These are phyloP conservation scores for Lagopus leucura DNA, from an alignment of 2,113 vertebrate species.

Conservation along the genomic window DNA sequence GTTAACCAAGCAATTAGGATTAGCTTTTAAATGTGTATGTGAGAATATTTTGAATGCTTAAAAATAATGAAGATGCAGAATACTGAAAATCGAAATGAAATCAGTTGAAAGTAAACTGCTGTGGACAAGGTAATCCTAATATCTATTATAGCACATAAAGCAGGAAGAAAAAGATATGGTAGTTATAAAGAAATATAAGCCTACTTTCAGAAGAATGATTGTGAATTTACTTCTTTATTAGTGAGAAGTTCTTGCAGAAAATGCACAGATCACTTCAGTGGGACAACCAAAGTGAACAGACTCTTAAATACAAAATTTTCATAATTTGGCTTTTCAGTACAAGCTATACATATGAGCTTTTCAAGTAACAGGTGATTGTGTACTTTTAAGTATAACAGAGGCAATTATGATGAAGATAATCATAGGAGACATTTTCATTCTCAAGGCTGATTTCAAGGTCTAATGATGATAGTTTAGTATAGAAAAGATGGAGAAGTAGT, in stretches of 20 bases:
- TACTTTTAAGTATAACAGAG: not conserved
- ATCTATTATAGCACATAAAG: not conserved
- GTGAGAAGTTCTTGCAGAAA: not conserved
- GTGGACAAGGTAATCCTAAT: not conserved
- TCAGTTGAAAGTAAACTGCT: not conserved
- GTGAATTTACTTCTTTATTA: not conserved
- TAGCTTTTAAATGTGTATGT: not conserved
- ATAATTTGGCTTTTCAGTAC: not conserved
- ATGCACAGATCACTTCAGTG: not conserved
- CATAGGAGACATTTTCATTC: not conserved
- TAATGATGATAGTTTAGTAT: not conserved
- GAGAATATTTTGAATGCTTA: not conserved
- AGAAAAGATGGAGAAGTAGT: not conserved
- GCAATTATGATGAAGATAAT: not conserved
- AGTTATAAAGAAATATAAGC: not conserved
- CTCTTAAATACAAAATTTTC: not conserved
- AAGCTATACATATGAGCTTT: not conserved
- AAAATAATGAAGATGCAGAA: not conserved
- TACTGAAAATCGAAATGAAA: not conserved
- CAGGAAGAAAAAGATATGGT: not conserved
- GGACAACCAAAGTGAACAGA: not conserved
- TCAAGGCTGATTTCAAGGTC: not conserved
- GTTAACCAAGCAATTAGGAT: not conserved
- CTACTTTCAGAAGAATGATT: not conserved
- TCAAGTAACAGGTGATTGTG: no score